phyloP scores from a whole-genome alignment of 2,113 vertebrate genomes.

The Calypte anna region DNA sequence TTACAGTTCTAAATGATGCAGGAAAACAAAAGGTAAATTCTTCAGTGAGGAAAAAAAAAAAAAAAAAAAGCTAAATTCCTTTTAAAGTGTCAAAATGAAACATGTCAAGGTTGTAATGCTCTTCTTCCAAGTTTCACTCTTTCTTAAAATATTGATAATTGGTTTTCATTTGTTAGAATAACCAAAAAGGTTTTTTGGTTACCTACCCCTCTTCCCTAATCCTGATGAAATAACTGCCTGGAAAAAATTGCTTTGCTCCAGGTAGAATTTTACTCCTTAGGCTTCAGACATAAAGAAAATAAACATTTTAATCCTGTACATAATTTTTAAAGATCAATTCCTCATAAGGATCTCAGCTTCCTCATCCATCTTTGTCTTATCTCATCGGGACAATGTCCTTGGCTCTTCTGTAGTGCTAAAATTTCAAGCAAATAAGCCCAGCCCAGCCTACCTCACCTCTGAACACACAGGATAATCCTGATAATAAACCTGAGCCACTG shows the following conservation, averaged over 20 bases:
- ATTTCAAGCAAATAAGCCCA: not conserved
- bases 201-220: not conserved
- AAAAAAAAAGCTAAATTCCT: not conserved
- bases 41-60: not conserved
- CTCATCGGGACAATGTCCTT: constrained; percentile 6
- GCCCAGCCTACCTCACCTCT: not conserved
- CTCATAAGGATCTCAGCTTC: not conserved
- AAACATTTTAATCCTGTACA: not conserved
- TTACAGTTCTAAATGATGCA: not conserved
- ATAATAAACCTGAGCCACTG: not conserved
- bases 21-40: not conserved
- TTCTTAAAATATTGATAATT: not conserved
- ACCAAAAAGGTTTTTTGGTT: not conserved
- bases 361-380: constrained; percentile 20
- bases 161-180: not conserved
- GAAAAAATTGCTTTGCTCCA: not conserved
- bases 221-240: not conserved
- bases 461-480: not conserved
- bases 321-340: constrained; percentile 3
- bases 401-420: not conserved
- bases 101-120: rapidly evolving
- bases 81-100: not conserved
- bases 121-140: not conserved
- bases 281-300: not conserved
- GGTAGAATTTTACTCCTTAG: not conserved